These are phyloP conservation scores for Ecdyonurus torrentis DNA, from an alignment of 2,888 invertebrate genomes.

Conservation along the genomic window DNA sequence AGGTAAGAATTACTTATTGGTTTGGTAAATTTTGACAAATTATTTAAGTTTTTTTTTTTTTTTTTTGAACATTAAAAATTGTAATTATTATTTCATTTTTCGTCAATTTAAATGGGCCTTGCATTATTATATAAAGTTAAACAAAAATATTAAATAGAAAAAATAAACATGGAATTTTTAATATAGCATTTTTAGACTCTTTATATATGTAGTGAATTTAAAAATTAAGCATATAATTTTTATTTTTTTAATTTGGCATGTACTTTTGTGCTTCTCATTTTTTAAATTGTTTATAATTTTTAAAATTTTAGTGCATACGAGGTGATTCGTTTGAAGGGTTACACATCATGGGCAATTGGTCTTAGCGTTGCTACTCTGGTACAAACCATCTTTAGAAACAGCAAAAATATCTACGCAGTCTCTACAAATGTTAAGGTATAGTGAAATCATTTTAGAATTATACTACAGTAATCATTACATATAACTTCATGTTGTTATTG, in stretches of 20 bases:
- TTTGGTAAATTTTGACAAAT: not conserved
- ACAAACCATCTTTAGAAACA: slow-evolving; percentile 53
- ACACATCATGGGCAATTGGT: slow-evolving; percentile 84
- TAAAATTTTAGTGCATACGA: slow-evolving; percentile 50
- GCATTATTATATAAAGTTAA: not conserved
- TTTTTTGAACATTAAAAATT: not conserved
- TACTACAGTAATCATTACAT: not conserved
- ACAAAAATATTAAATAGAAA: not conserved
- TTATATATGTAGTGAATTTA: no score
- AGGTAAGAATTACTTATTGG: slow-evolving; percentile 26
- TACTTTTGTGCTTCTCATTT: not conserved
- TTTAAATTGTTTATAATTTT: not conserved
- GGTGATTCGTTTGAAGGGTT: slow-evolving; percentile 73
- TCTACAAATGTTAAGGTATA: slow-evolving; percentile 60
- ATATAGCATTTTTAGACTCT: no score
- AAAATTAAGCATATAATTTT: no score
- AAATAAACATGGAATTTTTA: no score
- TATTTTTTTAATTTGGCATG: no score
- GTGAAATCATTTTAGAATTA: slow-evolving; percentile 4
- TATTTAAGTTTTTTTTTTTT: not conserved
- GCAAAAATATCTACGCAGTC: slow-evolving; percentile 57
- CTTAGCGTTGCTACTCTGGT: slow-evolving; percentile 55
- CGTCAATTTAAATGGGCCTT: not conserved
- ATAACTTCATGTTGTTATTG: no score
- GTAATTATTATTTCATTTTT: not conserved